phyloP scores from a whole-genome alignment of 1,140 invertebrate species.

The Euschistus heros region DNA sequence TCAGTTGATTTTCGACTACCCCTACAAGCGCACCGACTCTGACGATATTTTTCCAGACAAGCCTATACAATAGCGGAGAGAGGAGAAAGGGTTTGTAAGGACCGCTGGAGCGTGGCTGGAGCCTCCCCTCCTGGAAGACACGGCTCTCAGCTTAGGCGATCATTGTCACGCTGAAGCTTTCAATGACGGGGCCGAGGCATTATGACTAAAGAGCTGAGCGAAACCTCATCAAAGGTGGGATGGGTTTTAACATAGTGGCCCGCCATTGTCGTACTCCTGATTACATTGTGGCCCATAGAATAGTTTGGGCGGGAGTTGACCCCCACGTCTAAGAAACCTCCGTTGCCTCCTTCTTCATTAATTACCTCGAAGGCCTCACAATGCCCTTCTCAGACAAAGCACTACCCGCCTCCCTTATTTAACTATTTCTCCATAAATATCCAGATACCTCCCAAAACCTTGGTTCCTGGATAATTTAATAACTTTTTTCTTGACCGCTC shows the following conservation, averaged over 20 bases:
- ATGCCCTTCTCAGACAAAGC: background rate
- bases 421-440: constrained; percentile 10
- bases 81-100: background rate
- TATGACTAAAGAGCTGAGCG: constrained; percentile 1
- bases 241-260: constrained; percentile 1
- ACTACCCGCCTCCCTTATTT: background rate
- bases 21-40: too few species aligned
- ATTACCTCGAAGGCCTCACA: constrained; percentile 1
- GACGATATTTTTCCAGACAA: too few species aligned
- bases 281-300: constrained; percentile 10
- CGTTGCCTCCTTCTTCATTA: constrained; percentile 1
- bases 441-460: background rate
- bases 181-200: background rate
- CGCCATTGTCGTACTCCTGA: background rate
- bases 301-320: constrained; percentile 2
- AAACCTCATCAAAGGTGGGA: constrained; percentile 8
- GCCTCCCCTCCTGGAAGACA: background rate
- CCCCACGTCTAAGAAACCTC: background rate
- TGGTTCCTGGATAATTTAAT: too few species aligned
- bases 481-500: too few species aligned
- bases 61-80: too few species aligned
- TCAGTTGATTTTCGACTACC: too few species aligned
- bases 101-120: background rate
- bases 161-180: background rate
- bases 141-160: background rate